Base-by-base conservation (phyloP, 1,140 invertebrate genomes). In the Dufourea novaeangliae region DNA sequence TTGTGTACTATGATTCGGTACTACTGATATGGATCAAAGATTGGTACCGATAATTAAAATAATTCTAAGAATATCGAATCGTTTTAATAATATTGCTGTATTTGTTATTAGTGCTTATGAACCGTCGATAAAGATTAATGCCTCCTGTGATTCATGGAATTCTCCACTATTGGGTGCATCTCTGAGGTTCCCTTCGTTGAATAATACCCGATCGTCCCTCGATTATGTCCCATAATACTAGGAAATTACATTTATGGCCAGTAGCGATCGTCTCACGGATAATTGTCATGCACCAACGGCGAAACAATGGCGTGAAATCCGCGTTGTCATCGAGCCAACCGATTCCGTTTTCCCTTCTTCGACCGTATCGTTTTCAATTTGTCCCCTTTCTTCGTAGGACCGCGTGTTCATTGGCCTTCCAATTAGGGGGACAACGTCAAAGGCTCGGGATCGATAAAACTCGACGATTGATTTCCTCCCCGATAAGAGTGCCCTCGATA, bases 221-320 rank as follows among this genome's bases (percentile, higher is more conserved):
- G 63, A 67, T 64, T 61, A 34, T 73, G 57, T 46, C 32, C 54
- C 41, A 14, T 78, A 71, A 82, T 79, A 74, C 59, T 66, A 82
- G 59, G 69, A 80, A 78, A 82, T 72, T 57, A 82, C 69, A 79
- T 62, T n/a, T 66, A 79, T 37, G 12, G 17, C n/a, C 32, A 50
- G 12, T 14, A 46, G 57, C 52, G 29, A 63, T 52, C 41, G 77
- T 74, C 56, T 69, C 12, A 34, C 52, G 34, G 39, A 46, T 70
- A 73, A 82, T 83, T 82, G 62, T 73, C 52, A 70, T 66, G 37
- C 59, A 59, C 54, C 59, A 25, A n/a, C 39, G 12, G 14, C 39
- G 50, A 54, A 12, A 57, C 37, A 73, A 25, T 73, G 52, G 41
- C 75, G 34, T 78, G 66, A 62, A 6, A 46, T 37, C 37, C 25